phyloP scores from a whole-genome alignment of 1,140 invertebrate genomes.

The Radopholus similis region DNA sequence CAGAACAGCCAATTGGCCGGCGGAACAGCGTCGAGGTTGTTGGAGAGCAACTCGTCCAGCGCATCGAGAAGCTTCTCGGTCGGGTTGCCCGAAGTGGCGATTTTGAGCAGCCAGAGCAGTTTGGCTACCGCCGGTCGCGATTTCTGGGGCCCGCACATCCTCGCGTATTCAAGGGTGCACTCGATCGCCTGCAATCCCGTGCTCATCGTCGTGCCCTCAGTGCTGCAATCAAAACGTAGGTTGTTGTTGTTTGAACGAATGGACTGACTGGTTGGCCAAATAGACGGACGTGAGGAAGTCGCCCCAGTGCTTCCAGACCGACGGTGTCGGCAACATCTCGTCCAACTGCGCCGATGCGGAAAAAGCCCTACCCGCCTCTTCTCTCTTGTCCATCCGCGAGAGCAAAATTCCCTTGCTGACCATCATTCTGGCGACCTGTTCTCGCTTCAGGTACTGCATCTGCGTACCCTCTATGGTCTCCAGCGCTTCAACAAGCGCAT shows the following conservation, averaged over 20 bases:
- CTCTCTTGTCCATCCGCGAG: constrained; percentile 26
- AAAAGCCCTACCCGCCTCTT: constrained; percentile 27
- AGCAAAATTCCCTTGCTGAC: constrained; percentile 26
- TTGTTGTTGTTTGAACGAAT: background rate
- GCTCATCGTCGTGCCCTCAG: constrained; percentile 16
- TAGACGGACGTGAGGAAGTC: constrained; percentile 18
- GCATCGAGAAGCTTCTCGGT: constrained; percentile 14
- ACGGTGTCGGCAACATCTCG: background rate
- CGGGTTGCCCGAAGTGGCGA: constrained; percentile 21
- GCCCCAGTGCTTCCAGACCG: constrained; percentile 33
- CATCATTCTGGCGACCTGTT: constrained; percentile 27
- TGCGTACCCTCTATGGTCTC: constrained; percentile 26
- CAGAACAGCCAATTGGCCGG: constrained; percentile 41
- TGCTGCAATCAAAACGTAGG: constrained; percentile 7
- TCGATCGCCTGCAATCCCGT: constrained; percentile 20
- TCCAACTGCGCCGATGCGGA: constrained; percentile 28
- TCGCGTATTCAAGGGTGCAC: constrained; percentile 24
- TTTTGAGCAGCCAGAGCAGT: constrained; percentile 33
- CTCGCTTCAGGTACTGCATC: constrained; percentile 23
- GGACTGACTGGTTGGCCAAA: constrained; percentile 25
- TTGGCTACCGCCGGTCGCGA: constrained; percentile 19
- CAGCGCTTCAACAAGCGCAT: constrained; percentile 18
- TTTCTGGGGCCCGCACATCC: constrained; percentile 20
- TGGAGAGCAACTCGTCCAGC: constrained; percentile 28
- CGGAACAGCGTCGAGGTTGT: constrained; percentile 16